These are phyloP conservation scores for Trimorus sp. DNA, from an alignment of 2,888 invertebrate genomes.

Conservation along the genomic window DNA sequence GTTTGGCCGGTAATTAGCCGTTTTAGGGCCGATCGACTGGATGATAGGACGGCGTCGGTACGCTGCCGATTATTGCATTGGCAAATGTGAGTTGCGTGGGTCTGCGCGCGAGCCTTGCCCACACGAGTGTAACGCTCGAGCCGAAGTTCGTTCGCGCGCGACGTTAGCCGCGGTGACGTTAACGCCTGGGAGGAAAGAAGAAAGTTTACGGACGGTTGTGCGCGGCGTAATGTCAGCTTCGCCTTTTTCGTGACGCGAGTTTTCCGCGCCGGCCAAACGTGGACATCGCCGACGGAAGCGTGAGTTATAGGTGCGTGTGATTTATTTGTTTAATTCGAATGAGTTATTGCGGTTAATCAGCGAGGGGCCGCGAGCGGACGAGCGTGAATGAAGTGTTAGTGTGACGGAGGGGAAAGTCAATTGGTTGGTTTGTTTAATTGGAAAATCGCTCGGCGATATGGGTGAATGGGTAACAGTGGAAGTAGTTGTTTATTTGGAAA, in stretches of 20 bases:
- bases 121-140: conserved; percentile 36
- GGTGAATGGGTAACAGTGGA: no score
- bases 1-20: conserved; percentile 67
- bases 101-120: conserved; percentile 40
- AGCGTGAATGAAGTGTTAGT: no score
- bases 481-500: no score
- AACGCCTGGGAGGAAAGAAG: conserved; percentile 55
- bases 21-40: conserved; percentile 60
- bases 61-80: conserved; percentile 48
- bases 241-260: conserved; percentile 36
- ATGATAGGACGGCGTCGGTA: conserved; percentile 47
- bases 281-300: conserved; percentile 7
- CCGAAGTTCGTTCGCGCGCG: conserved; percentile 46
- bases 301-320: no score
- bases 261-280: conserved; percentile 35
- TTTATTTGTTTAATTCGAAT: no score
- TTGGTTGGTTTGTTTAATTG: no score
- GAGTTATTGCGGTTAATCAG: no score
- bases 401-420: no score
- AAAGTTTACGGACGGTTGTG: conserved; percentile 50
- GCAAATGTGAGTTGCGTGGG: conserved; percentile 51
- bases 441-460: no score
- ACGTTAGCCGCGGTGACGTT: conserved; percentile 52
- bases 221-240: conserved; percentile 39
- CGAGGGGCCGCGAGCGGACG: no score